Conservation (phyloP, 2,797 vertebrate species). For the Jordanella pulchra region DNA sequence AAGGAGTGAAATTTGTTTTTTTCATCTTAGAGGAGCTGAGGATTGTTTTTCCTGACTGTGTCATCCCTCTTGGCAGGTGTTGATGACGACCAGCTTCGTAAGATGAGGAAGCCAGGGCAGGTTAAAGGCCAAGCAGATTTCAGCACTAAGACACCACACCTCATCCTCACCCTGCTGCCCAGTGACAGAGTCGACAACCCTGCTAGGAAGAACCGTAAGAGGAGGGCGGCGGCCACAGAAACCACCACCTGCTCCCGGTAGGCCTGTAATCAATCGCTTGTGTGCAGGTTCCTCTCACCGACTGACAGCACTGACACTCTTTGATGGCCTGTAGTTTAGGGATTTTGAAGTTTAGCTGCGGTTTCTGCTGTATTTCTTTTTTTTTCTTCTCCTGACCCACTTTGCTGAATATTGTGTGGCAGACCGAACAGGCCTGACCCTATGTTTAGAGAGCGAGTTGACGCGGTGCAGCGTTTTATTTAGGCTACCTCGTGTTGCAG, state of each 20-base stretch:
- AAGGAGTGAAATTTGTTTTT: not conserved
- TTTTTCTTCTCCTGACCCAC: conserved; percentile 36
- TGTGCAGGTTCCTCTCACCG: conserved; percentile 30
- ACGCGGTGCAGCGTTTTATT: conserved; percentile 61
- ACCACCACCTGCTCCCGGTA: conserved; percentile 81
- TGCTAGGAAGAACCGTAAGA: conserved; percentile 80
- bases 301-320: conserved; percentile 23
- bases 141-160: conserved; percentile 84
- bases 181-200: conserved; percentile 80
- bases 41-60: not conserved
- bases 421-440: conserved; percentile 48
- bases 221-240: conserved; percentile 80
- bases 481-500: conserved; percentile 56
- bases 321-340: conserved; percentile 37
- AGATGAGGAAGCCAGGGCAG: conserved; percentile 67
- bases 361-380: conserved; percentile 20
- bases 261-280: conserved; percentile 12
- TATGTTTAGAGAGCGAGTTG: conserved; percentile 69
- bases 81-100: conserved; percentile 79
- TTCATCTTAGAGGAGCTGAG: not conserved
- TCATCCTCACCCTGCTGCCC: conserved; percentile 85
- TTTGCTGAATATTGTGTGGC: conserved; percentile 51
- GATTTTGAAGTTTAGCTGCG: conserved; percentile 30
- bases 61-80: conserved; percentile 64
- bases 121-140: conserved; percentile 81